Evolutionary conservation across 53 echinoderm and acorn worm species (phyloP).

Genomic region (Actinopyga echinites): DNA sequence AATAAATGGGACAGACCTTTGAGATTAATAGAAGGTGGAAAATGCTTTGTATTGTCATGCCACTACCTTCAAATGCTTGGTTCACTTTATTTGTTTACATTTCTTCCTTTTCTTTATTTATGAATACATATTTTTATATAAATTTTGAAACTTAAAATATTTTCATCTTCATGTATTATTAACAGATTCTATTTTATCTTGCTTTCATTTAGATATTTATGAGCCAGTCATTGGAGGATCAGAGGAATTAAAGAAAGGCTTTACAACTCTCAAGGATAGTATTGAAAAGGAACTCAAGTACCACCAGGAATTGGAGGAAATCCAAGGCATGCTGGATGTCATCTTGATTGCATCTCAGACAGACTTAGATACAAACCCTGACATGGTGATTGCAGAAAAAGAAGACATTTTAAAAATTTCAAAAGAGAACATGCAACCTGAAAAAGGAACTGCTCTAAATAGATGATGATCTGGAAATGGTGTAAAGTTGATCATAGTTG

Average conservation of each 20-base stretch:
- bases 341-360: conserved; percentile 79
- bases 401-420: neutral
- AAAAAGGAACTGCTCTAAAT: neutral
- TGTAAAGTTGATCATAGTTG: too few species aligned
- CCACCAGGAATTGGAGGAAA: conserved; percentile 77
- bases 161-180: too few species aligned
- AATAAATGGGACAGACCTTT: too few species aligned
- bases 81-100: too few species aligned
- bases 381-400: conserved; percentile 1
- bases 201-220: conserved; percentile 72
- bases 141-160: too few species aligned
- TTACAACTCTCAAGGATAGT: conserved; percentile 59
- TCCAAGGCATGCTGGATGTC: conserved; percentile 88
- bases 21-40: too few species aligned
- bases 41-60: too few species aligned
- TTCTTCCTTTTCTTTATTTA: too few species aligned
- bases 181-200: too few species aligned
- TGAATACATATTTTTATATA: too few species aligned
- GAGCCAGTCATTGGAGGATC: conserved; percentile 73
- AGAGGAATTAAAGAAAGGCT: conserved; percentile 61
- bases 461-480: too few species aligned
- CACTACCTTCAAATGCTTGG: too few species aligned
- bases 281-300: conserved; percentile 81
- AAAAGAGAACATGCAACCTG: neutral
- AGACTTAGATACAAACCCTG: neutral